Evolutionary conservation across 2,113 vertebrate species (phyloP), one percentile per base, ranked within the genome.

Genomic region (Nibea coibor): DNA sequence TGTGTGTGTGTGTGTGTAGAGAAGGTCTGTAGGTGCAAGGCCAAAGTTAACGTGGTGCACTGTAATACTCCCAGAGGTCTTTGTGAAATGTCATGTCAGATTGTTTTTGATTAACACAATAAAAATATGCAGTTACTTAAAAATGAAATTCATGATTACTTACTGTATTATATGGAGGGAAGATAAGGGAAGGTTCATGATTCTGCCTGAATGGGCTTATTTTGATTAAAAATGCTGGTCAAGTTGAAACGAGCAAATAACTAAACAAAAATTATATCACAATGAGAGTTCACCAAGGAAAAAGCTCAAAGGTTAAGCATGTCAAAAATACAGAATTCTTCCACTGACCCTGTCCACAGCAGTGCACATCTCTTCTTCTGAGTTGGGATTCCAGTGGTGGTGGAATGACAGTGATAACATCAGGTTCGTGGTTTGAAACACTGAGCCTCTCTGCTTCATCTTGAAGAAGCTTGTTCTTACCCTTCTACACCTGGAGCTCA

Each of bases 41-140:
- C 93, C 92, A 94, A 93, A 94, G 92, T 91, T 93, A 85, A 93
- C 24, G 51, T 92, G 93, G 89, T 90, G 90, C 93, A 94, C 93
- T 93, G 94, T 94, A 92, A 92, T 93, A 86, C 84, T 92, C 88
- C 88, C 84, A 73, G 85, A 91, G 90, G 80, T 93, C 87, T 91
- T 92, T 93, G 94, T 94, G 91, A 93, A 93, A 92, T 91, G 89
- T 94, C 90, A 87, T 93, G 92, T 94, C 91, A 84, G 77, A 91
- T 87, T 92, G 90, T 94, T 94, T 94, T 94, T 91, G 88, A 95
- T 95, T 95, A 95, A 95, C 93, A 95, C 92, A 94, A 94, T 94
- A 94, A 95, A 95, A 94, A 90, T 93, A 94, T 91, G 87, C 88
- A 93, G 90, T 94, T 94, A 94, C 89, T 72, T 87, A 51, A 80